Evolutionary conservation across 1,140 invertebrate species (phyloP), one percentile per base, ranked within the genome.

Genomic region (Liolophura sinensis): DNA sequence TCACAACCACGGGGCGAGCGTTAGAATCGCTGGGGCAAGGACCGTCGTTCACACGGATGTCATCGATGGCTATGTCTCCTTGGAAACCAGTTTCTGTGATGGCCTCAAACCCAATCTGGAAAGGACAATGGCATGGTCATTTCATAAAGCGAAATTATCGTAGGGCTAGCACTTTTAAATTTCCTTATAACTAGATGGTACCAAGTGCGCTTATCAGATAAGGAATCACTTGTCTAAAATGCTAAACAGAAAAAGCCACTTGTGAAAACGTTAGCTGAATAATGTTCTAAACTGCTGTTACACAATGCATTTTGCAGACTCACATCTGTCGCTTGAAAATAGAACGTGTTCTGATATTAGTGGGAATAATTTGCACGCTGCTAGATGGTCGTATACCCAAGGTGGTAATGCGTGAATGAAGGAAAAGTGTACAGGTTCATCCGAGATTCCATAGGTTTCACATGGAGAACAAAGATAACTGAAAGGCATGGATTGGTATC

Each of bases 11-110:
- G 4, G 62, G 20, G 20, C 49, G 54, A 20, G 63, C 57, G 4
- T 54, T 65, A 51, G 63, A 55, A 20, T 67, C 69, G 14, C 59
- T 22, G 54, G 66, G 66, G 27, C 72, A 73, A 22, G 50, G 49
- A 1, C 69, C 72, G 54, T 71, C 69, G 15, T 57, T 67, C 16
- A 91, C 88, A 11, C 89, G 88, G 50, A 92, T 86, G 68, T 92
- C 91, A 80, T 92, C 91, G 47, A 92, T 87, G 14, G 90, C 90
- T 71, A 92, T 91, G 71, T 92, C 90, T 20, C 90, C 90, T 72
- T 91, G 84, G 65, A 74, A 79, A 61, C 70, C 69, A 18, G 88
- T 90, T 18, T 91, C 91, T 5, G 91, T 87, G 58, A 87, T 86
- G 0, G 88, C 91, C 75, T 90, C 88, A 64, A 92, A 88, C 12